Conservation (phyloP, 2,113 vertebrate genomes). For the Lycaon pictus region DNA sequence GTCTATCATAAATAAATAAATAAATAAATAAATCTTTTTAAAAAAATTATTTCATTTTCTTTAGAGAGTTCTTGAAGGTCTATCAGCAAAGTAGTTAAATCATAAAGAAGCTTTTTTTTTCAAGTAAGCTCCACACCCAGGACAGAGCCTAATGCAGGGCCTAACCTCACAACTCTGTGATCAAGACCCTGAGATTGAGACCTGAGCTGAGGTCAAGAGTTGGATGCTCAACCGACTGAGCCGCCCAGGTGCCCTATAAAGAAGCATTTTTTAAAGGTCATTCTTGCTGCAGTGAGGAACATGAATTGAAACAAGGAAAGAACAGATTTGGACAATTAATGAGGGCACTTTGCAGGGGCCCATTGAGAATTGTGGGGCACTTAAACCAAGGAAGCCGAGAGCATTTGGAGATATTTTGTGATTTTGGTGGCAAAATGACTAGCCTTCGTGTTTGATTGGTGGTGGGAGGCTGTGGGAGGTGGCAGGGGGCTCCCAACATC, state of each 20-base stretch:
- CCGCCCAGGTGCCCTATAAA: background rate
- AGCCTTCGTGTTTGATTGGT: background rate
- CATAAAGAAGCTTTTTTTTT: background rate
- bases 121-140: too few species aligned
- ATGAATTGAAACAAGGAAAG: background rate
- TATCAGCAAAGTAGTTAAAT: conserved; percentile 6
- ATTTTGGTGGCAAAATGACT: background rate
- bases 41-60: background rate
- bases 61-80: background rate
- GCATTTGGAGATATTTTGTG: background rate
- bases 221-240: background rate
- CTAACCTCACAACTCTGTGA: background rate
- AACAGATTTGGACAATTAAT: background rate
- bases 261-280: background rate
- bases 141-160: background rate
- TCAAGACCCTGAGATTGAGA: too few species aligned
- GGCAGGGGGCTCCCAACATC: background rate
- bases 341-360: background rate
- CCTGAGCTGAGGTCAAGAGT: background rate
- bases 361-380: background rate
- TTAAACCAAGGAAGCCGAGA: background rate
- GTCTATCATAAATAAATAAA: too few species aligned
- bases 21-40: too few species aligned
- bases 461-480: background rate
- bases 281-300: background rate